Evolutionary conservation across 2,113 vertebrate genomes (phyloP), one percentile per base, ranked within the genome.

Genomic region (Actinemys pallida): DNA sequence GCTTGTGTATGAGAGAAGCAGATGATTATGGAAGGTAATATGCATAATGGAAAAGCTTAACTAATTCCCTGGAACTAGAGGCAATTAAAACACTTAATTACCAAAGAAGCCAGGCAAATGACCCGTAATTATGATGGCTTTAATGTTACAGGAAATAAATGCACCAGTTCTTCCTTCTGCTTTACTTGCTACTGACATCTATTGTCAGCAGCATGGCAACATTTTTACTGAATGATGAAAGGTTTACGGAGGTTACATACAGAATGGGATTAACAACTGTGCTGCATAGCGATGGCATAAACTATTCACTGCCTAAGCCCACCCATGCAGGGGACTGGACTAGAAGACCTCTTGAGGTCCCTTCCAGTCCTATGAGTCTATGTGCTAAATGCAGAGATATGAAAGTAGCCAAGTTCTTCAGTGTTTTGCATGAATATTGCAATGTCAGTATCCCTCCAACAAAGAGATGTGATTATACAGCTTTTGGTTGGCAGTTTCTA

Each of bases 31-130:
- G 98, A 98, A 98, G 56, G 83, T 84, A 93, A 93, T 91, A 97
- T 80, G 88, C 92, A 96, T 90, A 97, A 96, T 87, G n/a, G 84
- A 98, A 96, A 95, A 97, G 90, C 93, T 95, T 96, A 93, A 96
- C 92, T 97, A 98, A 98, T 96, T 98, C 98, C 95, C 95, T 97
- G 97, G 94, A 98, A 98, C 94, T 93, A 89, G 92, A 97, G 93
- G 95, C 97, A 98, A 98, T 98, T 99, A 98, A 98, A 98, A 98
- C 76, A 88, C 95, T 94, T 98, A 98, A 98, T 98, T 98, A 97
- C 75, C 86, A 94, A 96, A 95, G 89, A 95, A 98, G 95, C 83
- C 83, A 84, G 81, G 22, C 72, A 97, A 98, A 98, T 96, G 93
- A 98, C 96, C 98, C 93, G 96, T 97, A 98, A 98, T 97, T 98